Conservation (phyloP, 1,140 invertebrate genomes). For the Ceratosolen fusciceps region DNA sequence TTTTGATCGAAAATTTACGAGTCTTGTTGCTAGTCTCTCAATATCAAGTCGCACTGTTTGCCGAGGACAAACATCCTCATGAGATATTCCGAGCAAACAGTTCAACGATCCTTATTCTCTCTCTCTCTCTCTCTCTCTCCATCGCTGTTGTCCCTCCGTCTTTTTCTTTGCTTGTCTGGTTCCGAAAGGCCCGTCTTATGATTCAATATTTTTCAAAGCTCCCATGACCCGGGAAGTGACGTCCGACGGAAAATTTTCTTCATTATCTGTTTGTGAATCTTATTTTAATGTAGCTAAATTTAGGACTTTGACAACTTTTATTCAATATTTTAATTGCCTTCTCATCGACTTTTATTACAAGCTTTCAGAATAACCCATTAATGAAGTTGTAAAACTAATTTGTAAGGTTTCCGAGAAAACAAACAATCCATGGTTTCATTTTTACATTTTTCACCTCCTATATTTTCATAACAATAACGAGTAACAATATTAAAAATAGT, state of each 20-base stretch:
- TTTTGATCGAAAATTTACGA: constrained; percentile 47
- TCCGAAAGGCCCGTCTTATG: background rate
- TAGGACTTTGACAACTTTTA: no score
- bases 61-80: constrained; percentile 28
- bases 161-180: background rate
- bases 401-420: no score
- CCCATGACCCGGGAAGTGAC: background rate
- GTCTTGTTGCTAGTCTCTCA: background rate
- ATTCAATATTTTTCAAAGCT: background rate
- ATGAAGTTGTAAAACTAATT: no score
- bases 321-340: no score
- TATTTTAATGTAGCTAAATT: no score
- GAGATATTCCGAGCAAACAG: constrained; percentile 25
- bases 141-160: constrained; percentile 15
- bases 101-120: constrained; percentile 12
- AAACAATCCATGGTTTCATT: no score
- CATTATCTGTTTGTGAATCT: background rate
- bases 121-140: constrained; percentile 13
- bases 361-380: no score
- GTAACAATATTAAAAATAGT: no score
- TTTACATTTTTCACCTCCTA: no score
- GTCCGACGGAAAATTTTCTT: background rate
- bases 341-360: no score
- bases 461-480: no score
- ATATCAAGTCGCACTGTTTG: constrained; percentile 27